Conservation (phyloP, 1,140 invertebrate species). For the Procambarus clarkii region DNA sequence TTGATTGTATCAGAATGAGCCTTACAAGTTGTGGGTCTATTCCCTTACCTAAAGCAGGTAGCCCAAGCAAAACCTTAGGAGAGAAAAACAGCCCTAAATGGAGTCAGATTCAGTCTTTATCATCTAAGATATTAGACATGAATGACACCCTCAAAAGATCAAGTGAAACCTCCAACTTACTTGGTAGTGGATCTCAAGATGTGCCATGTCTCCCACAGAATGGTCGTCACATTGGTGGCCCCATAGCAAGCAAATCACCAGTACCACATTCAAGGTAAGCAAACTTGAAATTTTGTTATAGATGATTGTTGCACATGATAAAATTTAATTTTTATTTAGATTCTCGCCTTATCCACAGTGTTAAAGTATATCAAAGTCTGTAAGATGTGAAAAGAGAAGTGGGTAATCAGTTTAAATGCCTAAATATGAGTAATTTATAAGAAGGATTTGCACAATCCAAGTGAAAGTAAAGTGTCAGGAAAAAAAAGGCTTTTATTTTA, state of each 20-base stretch:
- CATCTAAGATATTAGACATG: constrained; percentile 18
- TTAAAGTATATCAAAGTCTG: too few species aligned
- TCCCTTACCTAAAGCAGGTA: constrained; percentile 39
- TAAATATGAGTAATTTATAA: too few species aligned
- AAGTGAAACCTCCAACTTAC: constrained; percentile 6
- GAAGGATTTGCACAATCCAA: too few species aligned
- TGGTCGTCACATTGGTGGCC: constrained; percentile 20
- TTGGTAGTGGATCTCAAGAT: constrained; percentile 29
- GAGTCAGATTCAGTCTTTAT: constrained; percentile 16
- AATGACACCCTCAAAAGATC: constrained; percentile 24
- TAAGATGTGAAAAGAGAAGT: too few species aligned
- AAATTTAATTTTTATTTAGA: not conserved
- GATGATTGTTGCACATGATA: not conserved
- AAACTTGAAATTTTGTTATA: not conserved
- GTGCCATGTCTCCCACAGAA: constrained; percentile 53
- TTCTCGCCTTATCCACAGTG: not conserved
- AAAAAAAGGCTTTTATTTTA: too few species aligned
- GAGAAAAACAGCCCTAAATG: constrained; percentile 33
- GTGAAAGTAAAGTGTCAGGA: too few species aligned
- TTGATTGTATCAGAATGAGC: not conserved
- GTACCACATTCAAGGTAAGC: constrained; percentile 54
- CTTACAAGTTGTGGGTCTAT: constrained; percentile 42
- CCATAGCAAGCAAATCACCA: constrained; percentile 28
- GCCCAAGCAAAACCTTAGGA: constrained; percentile 27
- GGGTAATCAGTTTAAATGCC: too few species aligned